phyloP scores from a whole-genome alignment of 2,888 invertebrate species.

The Balanococcus diminutus region DNA sequence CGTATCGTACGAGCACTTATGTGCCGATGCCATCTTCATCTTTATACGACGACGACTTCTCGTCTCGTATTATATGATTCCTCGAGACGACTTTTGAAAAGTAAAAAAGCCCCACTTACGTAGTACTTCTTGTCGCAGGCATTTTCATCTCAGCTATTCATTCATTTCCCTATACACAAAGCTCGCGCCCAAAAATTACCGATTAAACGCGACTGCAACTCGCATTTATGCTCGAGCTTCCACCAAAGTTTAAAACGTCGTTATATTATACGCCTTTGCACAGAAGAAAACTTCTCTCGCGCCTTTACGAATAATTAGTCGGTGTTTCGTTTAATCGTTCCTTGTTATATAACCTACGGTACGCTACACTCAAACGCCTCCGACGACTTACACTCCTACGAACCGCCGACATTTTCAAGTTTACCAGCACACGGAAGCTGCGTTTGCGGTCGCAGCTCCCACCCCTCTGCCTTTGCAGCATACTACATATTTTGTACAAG shows the following conservation, averaged over 20 bases:
- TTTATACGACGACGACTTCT: no score
- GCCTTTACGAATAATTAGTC: conserved; percentile 40
- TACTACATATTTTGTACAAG: not conserved
- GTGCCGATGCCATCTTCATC: no score
- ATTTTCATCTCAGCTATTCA: not conserved
- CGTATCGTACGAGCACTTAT: not conserved
- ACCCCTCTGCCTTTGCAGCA: not conserved
- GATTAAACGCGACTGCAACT: not conserved
- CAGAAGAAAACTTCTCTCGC: conserved; percentile 19
- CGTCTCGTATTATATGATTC: no score
- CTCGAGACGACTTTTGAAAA: not conserved
- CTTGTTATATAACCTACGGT: not conserved
- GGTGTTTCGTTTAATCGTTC: conserved; percentile 33
- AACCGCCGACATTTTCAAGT: not conserved
- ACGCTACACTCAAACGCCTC: not conserved
- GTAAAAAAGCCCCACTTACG: not conserved
- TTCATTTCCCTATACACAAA: not conserved
- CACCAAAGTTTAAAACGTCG: not conserved
- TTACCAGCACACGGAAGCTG: not conserved
- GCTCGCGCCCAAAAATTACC: not conserved
- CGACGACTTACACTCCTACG: not conserved
- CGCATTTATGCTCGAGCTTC: not conserved
- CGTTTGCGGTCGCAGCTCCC: not conserved
- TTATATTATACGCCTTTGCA: not conserved
- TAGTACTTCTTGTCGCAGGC: not conserved